Percentiles rank a stretch among this genome's conserved stretches.
Evolutionary conservation across 2,888 invertebrate species (phyloP).

Genomic region (Harmothoe impar): DNA sequence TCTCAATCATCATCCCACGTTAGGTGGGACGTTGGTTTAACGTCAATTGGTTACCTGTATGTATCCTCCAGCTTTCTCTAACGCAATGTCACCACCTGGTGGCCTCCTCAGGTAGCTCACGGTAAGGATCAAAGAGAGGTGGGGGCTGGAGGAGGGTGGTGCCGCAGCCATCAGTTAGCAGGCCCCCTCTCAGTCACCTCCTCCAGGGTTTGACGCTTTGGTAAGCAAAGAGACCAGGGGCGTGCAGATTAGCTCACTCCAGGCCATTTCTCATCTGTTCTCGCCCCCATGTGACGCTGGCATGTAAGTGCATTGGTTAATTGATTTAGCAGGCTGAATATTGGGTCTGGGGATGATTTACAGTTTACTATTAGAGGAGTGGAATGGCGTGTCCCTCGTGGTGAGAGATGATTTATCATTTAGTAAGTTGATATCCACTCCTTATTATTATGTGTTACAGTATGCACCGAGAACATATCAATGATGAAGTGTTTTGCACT

Average conservation of each 20-base stretch:
- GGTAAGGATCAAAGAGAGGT: neutral
- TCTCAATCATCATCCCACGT: neutral
- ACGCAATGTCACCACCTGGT: constrained; percentile 15
- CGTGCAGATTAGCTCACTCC: constrained; percentile 20
- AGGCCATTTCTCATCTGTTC: neutral
- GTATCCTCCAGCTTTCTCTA: neutral
- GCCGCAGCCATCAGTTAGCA: neutral
- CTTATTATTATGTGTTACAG: too few species aligned
- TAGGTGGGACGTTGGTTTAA: too few species aligned
- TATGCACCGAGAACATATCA: too few species aligned
- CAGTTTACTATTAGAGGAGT: constrained; percentile 26
- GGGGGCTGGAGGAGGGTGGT: neutral
- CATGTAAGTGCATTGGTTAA: constrained; percentile 23
- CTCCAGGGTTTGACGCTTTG: constrained; percentile 4
- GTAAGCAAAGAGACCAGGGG: constrained; percentile 17
- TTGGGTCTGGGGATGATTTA: constrained; percentile 16
- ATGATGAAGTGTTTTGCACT: too few species aligned
- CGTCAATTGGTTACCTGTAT: too few species aligned
- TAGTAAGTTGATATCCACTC: neutral
- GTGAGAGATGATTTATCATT: neutral
- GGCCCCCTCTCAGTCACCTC: neutral
- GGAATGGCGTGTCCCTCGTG: constrained; percentile 18
- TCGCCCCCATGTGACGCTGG: neutral
- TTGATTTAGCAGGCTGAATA: constrained; percentile 23
- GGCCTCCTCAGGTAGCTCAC: constrained; percentile 34